A percentile compares a stretch with the other conserved stretches of the same genome.
These are phyloP conservation scores for Cavia aperea DNA, from an alignment of 2,113 vertebrate genomes.

Conservation along the genomic window DNA sequence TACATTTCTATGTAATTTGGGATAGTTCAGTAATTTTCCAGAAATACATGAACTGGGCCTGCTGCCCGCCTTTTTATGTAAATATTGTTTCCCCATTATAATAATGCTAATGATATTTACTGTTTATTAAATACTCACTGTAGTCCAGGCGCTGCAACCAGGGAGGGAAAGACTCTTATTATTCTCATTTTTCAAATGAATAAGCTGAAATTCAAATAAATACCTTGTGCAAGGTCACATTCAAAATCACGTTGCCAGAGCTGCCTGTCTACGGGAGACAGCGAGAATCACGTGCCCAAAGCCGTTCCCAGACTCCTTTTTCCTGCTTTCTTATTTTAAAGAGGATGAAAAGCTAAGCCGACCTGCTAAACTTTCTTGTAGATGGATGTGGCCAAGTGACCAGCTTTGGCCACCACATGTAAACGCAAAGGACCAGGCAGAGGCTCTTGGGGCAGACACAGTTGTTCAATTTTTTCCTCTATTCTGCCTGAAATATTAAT, in stretches of 20 bases:
- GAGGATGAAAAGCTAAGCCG: not conserved
- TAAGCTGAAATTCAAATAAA: slow-evolving; percentile 25
- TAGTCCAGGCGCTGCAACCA: not conserved
- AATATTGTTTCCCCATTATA: slow-evolving; percentile 45
- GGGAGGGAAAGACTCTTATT: not conserved
- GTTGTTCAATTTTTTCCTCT: not conserved
- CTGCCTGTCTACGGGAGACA: not conserved
- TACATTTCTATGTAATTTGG: slow-evolving; percentile 47
- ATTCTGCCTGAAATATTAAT: not conserved
- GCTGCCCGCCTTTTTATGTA: slow-evolving; percentile 48
- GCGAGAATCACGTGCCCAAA: not conserved
- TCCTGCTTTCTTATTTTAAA: not conserved
- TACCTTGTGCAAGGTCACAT: slow-evolving; percentile 27
- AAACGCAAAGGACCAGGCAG: not conserved
- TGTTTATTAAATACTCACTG: not conserved
- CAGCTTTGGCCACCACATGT: not conserved
- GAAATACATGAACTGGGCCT: slow-evolving; percentile 21
- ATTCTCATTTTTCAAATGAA: slow-evolving; percentile 32
- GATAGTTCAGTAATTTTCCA: slow-evolving; percentile 60
- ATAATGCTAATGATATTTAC: slow-evolving; percentile 43
- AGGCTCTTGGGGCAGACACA: not conserved
- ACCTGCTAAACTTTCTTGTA: not conserved
- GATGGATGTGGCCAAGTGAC: not conserved
- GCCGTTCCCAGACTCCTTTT: not conserved
- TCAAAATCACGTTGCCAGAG: not conserved